Base-by-base conservation (phyloP, 1,140 invertebrate species). In the Drosophila saltans region DNA sequence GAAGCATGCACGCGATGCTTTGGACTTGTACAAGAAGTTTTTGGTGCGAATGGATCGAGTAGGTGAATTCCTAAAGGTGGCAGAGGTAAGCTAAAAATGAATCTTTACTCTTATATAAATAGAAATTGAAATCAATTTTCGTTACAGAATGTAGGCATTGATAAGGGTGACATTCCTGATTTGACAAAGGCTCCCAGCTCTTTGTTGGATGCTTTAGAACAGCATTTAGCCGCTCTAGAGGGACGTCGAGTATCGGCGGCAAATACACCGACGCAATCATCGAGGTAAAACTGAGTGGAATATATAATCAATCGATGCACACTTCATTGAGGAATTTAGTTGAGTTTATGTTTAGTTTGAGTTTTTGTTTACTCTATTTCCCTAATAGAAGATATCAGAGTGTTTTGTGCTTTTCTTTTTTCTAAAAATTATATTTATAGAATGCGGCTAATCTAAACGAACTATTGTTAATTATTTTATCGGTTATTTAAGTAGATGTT, bases 21-120 rank as follows among this genome's bases (percentile, higher is more conserved):
- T 99, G 90, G 99, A 99, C 92, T 95, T 99, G 75, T 99, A 99
- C 93, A 99, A 99, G 93, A 99, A 98, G 93, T 99, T 99, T 93
- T 95, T 99, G 63, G 98, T 98, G 78, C 95, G 98, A 89, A 99
- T 99, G 98, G 98, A 99, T 93, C 96, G 98, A 93, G 98, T 99
- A 45, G 97, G 97, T 60, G 98, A 99, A 94, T 99, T 99, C 93
- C 94, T 99, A 5, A 99, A 99, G 95, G 98, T 98, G 56, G 98
- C 97, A 45, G 97, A 99, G 94, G 96, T 97, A 92, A 91, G 91
- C 90, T 4, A 4, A 7, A 11, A 3, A 0, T 3, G 11, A 1
- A 1, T 24, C 40, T 1, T 41, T n/a, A 6, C 41, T 7, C 7
- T 3, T 16, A 56, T 57, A 7, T 6, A 11, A 1, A 16, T 26